A percentile compares a stretch with the other conserved stretches of the same genome.
Conservation (phyloP, 1,140 invertebrate species). For the Drosophila oshimai region DNA sequence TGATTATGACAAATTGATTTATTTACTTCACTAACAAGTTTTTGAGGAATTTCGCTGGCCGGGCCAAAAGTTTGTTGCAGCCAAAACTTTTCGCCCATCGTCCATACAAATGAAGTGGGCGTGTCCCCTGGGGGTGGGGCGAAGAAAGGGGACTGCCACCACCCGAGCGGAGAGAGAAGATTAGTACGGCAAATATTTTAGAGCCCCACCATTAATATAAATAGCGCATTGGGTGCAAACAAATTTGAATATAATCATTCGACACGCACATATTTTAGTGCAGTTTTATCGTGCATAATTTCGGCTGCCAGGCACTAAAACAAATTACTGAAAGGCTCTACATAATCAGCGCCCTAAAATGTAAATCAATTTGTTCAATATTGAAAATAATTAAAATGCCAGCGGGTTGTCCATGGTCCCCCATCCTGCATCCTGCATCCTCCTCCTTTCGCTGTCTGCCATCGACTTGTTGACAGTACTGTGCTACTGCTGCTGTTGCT, state of each 20-base stretch:
- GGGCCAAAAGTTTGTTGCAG: slow-evolving; percentile 64
- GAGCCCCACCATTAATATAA: slow-evolving; percentile 66
- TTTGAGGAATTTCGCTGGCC: slow-evolving; percentile 66
- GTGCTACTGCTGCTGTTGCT: slow-evolving; percentile 32
- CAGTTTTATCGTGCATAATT: slow-evolving; percentile 71
- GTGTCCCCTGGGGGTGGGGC: neutral
- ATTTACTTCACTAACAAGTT: slow-evolving; percentile 82
- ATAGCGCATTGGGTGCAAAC: slow-evolving; percentile 31
- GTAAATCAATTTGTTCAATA: slow-evolving; percentile 81
- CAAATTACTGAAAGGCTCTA: slow-evolving; percentile 42
- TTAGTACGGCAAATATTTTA: slow-evolving; percentile 71
- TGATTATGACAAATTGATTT: slow-evolving; percentile 82
- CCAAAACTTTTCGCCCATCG: slow-evolving; percentile 48
- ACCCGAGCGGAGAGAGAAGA: slow-evolving; percentile 21
- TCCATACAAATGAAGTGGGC: slow-evolving; percentile 63
- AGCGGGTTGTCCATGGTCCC: slow-evolving; percentile 30
- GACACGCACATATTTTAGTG: slow-evolving; percentile 62
- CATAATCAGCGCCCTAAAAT: slow-evolving; percentile 76
- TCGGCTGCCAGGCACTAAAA: slow-evolving; percentile 10
- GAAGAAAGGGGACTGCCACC: neutral
- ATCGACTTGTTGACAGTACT: slow-evolving; percentile 59
- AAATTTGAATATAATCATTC: slow-evolving; percentile 76
- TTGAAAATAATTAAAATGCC: slow-evolving; percentile 81
- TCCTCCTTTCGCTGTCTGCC: neutral
- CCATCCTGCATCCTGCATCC: too few species aligned